These are phyloP conservation scores for Brevipalpus yothersi DNA, from an alignment of 1,140 invertebrate genomes.

Conservation along the genomic window DNA sequence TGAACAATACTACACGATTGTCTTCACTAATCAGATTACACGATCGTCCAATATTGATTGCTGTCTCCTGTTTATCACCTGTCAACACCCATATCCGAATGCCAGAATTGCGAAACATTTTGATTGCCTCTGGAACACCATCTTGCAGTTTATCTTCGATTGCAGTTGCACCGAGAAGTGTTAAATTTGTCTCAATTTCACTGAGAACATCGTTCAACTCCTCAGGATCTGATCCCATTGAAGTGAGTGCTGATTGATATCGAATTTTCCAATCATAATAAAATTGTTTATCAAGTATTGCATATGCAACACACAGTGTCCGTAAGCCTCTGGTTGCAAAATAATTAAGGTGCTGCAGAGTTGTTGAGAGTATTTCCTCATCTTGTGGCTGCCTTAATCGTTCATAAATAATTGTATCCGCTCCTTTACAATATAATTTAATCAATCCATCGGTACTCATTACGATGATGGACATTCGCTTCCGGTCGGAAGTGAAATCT, in stretches of 20 bases:
- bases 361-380: slow-evolving; percentile 18
- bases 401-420: slow-evolving; percentile 48
- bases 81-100: slow-evolving; percentile 92
- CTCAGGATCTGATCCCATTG: not conserved
- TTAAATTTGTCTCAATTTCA: slow-evolving; percentile 30
- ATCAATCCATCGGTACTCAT: slow-evolving; percentile 49
- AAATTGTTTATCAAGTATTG: slow-evolving; percentile 39
- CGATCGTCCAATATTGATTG: slow-evolving; percentile 92
- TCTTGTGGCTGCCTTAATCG: slow-evolving; percentile 27
- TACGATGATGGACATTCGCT: slow-evolving; percentile 81
- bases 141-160: slow-evolving; percentile 93
- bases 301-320: slow-evolving; percentile 65
- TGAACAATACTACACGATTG: slow-evolving; percentile 72
- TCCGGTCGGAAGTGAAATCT: slow-evolving; percentile 79
- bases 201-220: slow-evolving; percentile 5
- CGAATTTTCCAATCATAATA: slow-evolving; percentile 26
- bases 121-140: slow-evolving; percentile 71
- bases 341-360: slow-evolving; percentile 61
- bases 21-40: slow-evolving; percentile 57
- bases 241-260: slow-evolving; percentile 3
- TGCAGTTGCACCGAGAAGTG: slow-evolving; percentile 65
- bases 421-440: slow-evolving; percentile 72
- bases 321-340: slow-evolving; percentile 54
- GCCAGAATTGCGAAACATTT: slow-evolving; percentile 59
- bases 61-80: slow-evolving; percentile 97